A percentile compares a stretch with the other conserved stretches of the same genome.
Evolutionary conservation across 2,888 invertebrate genomes (phyloP).

Genomic region (Agriotes lineatus): DNA sequence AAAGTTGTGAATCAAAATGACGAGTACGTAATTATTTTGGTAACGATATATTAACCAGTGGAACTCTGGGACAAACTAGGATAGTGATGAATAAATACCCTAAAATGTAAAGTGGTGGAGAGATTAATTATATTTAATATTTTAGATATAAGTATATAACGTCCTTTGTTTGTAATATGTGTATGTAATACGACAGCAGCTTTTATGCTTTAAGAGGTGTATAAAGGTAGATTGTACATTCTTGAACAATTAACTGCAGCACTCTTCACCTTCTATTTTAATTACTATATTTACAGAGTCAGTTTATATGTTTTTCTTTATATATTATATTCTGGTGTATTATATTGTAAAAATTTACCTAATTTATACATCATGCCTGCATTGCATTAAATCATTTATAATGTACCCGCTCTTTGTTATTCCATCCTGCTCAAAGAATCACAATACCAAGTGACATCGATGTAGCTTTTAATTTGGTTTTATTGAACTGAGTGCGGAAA

Average conservation of each 20-base stretch:
- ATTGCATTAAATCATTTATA: conserved; percentile 58
- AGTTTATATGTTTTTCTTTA: conserved; percentile 39
- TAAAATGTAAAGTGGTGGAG: conserved; percentile 43
- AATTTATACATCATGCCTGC: conserved; percentile 64
- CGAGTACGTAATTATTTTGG: conserved; percentile 48
- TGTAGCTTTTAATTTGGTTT: too few species aligned
- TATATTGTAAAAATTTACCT: conserved; percentile 62
- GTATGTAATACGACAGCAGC: conserved; percentile 58
- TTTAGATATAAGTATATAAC: conserved; percentile 51
- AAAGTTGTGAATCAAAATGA: conserved; percentile 50
- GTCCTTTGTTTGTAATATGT: conserved; percentile 56
- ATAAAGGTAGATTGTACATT: conserved; percentile 52
- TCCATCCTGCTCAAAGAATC: too few species aligned
- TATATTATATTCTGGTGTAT: conserved; percentile 53
- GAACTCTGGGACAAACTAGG: conserved; percentile 11
- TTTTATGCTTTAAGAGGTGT: conserved; percentile 53
- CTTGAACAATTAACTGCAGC: conserved; percentile 41
- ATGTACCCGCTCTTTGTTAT: too few species aligned
- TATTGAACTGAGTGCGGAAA: too few species aligned
- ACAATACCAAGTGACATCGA: too few species aligned
- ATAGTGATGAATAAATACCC: conserved; percentile 18
- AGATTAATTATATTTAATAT: conserved; percentile 50
- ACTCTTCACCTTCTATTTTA: conserved; percentile 46
- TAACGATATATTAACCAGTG: conserved; percentile 41
- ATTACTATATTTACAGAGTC: conserved; percentile 32